These are phyloP conservation scores for Volucella bombylans DNA, from an alignment of 2,888 invertebrate species.

Conservation along the genomic window DNA sequence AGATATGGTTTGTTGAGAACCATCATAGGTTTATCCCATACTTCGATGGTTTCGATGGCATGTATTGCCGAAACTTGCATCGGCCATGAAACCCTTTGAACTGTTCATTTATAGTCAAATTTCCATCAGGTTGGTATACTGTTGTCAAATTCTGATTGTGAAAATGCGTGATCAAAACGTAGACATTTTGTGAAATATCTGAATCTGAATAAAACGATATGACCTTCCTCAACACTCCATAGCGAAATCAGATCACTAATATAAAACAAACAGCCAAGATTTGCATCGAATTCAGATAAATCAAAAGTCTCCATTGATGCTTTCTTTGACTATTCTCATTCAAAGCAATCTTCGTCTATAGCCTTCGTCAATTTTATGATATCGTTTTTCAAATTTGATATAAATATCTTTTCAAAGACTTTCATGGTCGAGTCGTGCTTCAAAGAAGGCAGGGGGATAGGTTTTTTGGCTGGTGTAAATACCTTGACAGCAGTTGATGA, in stretches of 20 bases:
- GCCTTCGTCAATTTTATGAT: neutral
- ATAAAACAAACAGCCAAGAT: neutral
- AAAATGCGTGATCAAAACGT: neutral
- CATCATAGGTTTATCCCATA: neutral
- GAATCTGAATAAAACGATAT: neutral
- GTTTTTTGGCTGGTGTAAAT: too few relatives aligned
- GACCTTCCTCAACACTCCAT: neutral
- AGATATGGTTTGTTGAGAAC: too few relatives aligned
- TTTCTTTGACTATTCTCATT: neutral
- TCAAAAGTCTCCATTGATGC: slow-evolving; percentile 5
- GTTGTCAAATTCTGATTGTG: slow-evolving; percentile 6
- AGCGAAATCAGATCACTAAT: neutral
- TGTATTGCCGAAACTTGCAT: slow-evolving; percentile 6
- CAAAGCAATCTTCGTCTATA: neutral
- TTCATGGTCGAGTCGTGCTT: too few relatives aligned
- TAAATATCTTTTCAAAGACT: neutral
- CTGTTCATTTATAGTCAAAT: slow-evolving; percentile 4
- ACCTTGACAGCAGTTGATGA: neutral
- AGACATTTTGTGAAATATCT: neutral
- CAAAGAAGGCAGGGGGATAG: too few relatives aligned
- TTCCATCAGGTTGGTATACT: slow-evolving; percentile 3
- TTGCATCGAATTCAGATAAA: neutral
- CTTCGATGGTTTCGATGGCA: neutral
- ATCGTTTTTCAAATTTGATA: neutral
- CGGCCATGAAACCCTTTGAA: slow-evolving; percentile 10